A percentile compares a stretch with the other conserved stretches of the same genome.
Conservation (phyloP, 2,888 invertebrate genomes). For the Caenorhabditis doughertyi region DNA sequence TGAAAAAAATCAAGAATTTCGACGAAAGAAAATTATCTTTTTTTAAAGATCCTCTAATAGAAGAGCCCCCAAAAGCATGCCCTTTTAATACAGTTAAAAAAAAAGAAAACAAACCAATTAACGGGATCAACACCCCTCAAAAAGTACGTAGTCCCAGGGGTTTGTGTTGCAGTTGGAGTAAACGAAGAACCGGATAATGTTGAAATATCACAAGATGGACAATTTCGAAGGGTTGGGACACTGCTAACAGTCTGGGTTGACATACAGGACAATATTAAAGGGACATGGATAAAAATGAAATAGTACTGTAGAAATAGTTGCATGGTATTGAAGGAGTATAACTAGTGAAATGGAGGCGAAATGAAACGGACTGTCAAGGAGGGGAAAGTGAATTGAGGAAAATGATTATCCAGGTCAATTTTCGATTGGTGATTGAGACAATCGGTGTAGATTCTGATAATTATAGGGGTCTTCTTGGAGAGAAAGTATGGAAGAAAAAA, state of each 20-base stretch:
- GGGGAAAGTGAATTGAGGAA: not conserved
- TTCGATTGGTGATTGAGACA: too few relatives aligned
- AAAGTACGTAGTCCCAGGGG: conserved; percentile 57
- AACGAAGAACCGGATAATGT: conserved; percentile 56
- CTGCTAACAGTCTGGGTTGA: conserved; percentile 9
- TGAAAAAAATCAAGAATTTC: not conserved
- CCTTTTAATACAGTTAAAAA: not conserved
- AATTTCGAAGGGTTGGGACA: conserved; percentile 35
- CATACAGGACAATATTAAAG: conserved; percentile 24
- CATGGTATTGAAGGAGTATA: not conserved
- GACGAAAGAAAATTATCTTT: too few relatives aligned
- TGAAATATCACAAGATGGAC: conserved; percentile 60
- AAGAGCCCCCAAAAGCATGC: too few relatives aligned
- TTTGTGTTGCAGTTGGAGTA: conserved; percentile 34
- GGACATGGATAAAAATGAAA: not conserved
- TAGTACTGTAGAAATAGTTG: too few relatives aligned
- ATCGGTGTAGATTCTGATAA: not conserved
- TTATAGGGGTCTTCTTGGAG: not conserved
- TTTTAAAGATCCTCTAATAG: too few relatives aligned
- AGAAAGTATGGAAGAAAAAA: too few relatives aligned
- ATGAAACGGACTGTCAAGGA: not conserved
- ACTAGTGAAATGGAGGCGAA: not conserved
- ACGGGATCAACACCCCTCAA: conserved; percentile 62
- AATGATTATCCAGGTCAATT: not conserved
- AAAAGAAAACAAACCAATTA: conserved; percentile 55